Evolutionary conservation across 2,888 invertebrate species (phyloP).

Genomic region (Drosophila vallismaia): DNA sequence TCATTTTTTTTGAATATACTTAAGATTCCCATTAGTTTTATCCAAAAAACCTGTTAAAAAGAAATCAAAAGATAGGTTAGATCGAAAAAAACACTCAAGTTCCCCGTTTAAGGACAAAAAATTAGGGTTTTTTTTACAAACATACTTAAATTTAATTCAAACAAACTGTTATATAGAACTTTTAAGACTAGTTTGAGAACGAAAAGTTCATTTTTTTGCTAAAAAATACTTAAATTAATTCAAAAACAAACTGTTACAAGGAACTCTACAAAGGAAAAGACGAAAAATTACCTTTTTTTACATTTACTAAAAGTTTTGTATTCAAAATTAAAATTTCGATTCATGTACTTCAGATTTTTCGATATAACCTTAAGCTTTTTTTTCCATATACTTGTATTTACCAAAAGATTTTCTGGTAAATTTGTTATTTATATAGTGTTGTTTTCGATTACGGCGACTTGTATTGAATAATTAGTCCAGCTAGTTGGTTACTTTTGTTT

Average conservation of each 20-base stretch:
- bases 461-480: background rate
- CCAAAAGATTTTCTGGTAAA: background rate
- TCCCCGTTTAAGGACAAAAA: background rate
- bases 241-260: no score
- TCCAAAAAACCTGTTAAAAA: background rate
- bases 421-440: slow-evolving; percentile 12
- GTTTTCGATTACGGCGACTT: slow-evolving; percentile 18
- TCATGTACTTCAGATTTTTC: no score
- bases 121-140: background rate
- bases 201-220: background rate
- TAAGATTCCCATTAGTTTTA: background rate
- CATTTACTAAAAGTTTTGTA: no score
- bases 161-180: background rate
- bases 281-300: no score
- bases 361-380: no score
- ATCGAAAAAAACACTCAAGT: background rate
- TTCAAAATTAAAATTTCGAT: no score
- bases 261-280: no score
- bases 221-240: background rate
- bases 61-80: background rate
- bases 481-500: slow-evolving; percentile 20
- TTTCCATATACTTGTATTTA: background rate
- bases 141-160: background rate
- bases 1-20: background rate
- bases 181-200: background rate